These are phyloP conservation scores for Lochmaea capreae DNA, from an alignment of 2,888 invertebrate genomes.

Conservation along the genomic window DNA sequence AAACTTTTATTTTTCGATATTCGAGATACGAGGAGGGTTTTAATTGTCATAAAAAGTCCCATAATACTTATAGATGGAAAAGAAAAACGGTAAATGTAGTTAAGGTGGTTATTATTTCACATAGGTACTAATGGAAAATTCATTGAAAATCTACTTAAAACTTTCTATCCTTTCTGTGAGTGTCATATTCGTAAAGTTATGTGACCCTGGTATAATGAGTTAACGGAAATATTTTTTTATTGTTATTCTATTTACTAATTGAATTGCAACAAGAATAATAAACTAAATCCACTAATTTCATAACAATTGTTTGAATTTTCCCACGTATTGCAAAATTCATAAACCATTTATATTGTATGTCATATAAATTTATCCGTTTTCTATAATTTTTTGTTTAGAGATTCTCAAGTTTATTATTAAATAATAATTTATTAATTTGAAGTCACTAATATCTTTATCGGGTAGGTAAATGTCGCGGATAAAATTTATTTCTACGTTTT, in stretches of 20 bases:
- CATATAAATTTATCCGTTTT: not conserved
- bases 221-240: not conserved
- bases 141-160: not conserved
- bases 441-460: not conserved
- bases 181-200: not conserved
- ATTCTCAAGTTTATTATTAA: not conserved
- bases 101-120: too few species aligned
- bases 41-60: not conserved
- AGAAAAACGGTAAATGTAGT: not conserved
- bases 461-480: too few species aligned
- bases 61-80: not conserved
- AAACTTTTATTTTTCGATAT: not conserved
- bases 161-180: not conserved
- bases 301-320: conserved; percentile 50
- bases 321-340: conserved; percentile 48
- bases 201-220: not conserved
- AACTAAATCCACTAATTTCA: conserved; percentile 52
- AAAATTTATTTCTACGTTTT: too few species aligned
- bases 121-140: too few species aligned
- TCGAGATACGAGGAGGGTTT: not conserved
- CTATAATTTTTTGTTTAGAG: not conserved
- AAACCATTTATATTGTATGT: conserved; percentile 14
- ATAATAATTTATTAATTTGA: not conserved
- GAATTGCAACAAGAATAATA: conserved; percentile 42
- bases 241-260: conserved; percentile 6